Conservation (phyloP, 2,113 vertebrate species). For the Pedionomus torquatus region DNA sequence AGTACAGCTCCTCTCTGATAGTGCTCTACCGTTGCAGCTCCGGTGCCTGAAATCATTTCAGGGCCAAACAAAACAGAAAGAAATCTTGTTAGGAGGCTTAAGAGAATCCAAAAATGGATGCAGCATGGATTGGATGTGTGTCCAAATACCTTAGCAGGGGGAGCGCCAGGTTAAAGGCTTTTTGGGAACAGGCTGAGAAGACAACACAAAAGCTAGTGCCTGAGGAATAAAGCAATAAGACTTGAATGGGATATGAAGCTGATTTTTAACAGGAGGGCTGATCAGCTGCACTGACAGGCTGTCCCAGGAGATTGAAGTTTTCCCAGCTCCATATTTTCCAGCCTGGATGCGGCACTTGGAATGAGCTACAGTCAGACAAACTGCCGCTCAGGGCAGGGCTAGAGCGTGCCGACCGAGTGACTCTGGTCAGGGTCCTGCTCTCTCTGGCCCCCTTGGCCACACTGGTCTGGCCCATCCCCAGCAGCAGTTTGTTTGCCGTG, state of each 20-base stretch:
- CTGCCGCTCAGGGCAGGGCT: accelerated
- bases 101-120: not conserved
- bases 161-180: not conserved
- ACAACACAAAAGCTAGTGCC: not conserved
- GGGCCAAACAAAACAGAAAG: slow-evolving; percentile 12
- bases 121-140: not conserved
- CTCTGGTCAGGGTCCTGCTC: not conserved
- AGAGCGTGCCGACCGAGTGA: accelerated
- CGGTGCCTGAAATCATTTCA: not conserved
- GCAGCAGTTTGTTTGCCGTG: accelerated
- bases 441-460: accelerated
- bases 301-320: not conserved
- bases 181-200: not conserved
- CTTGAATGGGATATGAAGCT: not conserved
- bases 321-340: not conserved
- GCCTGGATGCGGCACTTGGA: accelerated
- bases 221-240: not conserved
- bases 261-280: not conserved
- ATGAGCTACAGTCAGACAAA: not conserved
- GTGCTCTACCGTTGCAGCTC: not conserved
- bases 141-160: not conserved
- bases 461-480: accelerated
- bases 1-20: not conserved
- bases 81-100: not conserved
- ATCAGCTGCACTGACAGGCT: not conserved